Conservation (phyloP, 2,113 vertebrate species). For the Engystomops pustulosus region DNA sequence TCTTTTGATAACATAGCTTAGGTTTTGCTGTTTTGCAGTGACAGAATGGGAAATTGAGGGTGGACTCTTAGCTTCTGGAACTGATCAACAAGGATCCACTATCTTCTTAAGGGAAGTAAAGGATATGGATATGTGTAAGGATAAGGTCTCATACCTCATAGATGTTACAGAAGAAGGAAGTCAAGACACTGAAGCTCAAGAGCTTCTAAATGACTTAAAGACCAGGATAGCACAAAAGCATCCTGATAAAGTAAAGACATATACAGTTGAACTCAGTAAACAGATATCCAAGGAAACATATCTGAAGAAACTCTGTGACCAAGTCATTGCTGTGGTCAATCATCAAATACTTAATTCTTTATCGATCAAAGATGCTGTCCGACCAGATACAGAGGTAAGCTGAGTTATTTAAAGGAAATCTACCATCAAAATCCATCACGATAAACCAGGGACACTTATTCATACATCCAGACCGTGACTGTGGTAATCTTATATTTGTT, state of each 20-base stretch:
- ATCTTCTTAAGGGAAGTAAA: slow-evolving; percentile 78
- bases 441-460: no score
- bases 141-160: slow-evolving; percentile 65
- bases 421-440: no score
- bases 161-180: slow-evolving; percentile 69
- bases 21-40: slow-evolving; percentile 64
- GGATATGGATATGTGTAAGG: slow-evolving; percentile 65
- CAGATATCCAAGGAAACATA: slow-evolving; percentile 74
- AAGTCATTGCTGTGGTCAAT: slow-evolving; percentile 76
- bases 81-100: slow-evolving; percentile 50
- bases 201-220: slow-evolving; percentile 74
- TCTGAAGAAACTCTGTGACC: slow-evolving; percentile 74
- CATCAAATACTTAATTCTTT: slow-evolving; percentile 64
- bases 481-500: no score
- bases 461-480: no score
- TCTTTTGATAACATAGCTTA: no score
- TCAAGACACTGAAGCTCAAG: slow-evolving; percentile 72
- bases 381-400: slow-evolving; percentile 23
- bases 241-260: slow-evolving; percentile 66
- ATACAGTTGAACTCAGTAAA: slow-evolving; percentile 70
- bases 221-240: slow-evolving; percentile 59
- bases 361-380: neutral
- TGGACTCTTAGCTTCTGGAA: slow-evolving; percentile 67
- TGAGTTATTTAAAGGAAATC: no score
- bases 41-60: slow-evolving; percentile 75